phyloP scores from a whole-genome alignment of 2,888 invertebrate species.

The Ophion ventricosus region DNA sequence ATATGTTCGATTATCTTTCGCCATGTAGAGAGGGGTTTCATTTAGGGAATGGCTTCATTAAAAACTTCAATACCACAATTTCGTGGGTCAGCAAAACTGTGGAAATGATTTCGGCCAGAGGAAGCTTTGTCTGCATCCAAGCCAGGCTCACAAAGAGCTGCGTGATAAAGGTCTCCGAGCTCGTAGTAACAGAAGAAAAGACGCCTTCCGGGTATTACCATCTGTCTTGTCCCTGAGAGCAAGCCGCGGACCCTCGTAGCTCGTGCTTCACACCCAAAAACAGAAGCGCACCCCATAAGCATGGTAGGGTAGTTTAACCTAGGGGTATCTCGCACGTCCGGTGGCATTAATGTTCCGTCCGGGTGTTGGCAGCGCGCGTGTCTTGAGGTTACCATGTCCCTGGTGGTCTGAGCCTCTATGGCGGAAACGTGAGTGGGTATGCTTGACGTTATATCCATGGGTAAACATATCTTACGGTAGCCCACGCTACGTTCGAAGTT shows the following conservation, averaged over 20 bases:
- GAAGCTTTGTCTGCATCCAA: neutral
- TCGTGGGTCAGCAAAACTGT: neutral
- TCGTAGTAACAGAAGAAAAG: conserved; percentile 22
- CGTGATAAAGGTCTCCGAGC: conserved; percentile 2
- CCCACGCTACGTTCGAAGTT: conserved; percentile 6
- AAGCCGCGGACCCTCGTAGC: conserved; percentile 16
- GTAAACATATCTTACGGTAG: conserved; percentile 28
- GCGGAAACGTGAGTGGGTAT: conserved; percentile 34
- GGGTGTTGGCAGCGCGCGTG: conserved; percentile 76
- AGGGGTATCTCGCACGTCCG: conserved; percentile 58
- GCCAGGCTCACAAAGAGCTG: conserved; percentile 7
- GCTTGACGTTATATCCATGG: conserved; percentile 7
- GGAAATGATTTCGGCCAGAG: conserved; percentile 9
- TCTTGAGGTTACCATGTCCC: conserved; percentile 73
- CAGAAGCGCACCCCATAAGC: conserved; percentile 35
- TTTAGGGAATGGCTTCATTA: neutral
- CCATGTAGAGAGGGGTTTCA: neutral
- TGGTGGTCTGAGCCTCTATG: conserved; percentile 57
- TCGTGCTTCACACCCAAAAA: conserved; percentile 38
- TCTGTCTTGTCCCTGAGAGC: conserved; percentile 44
- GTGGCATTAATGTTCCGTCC: conserved; percentile 60
- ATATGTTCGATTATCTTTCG: neutral
- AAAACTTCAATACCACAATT: neutral
- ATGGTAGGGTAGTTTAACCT: conserved; percentile 50
- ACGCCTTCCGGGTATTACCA: conserved; percentile 38